Evolutionary conservation across 2,888 invertebrate species (phyloP).

Genomic region (Drosophila hamatofila): DNA sequence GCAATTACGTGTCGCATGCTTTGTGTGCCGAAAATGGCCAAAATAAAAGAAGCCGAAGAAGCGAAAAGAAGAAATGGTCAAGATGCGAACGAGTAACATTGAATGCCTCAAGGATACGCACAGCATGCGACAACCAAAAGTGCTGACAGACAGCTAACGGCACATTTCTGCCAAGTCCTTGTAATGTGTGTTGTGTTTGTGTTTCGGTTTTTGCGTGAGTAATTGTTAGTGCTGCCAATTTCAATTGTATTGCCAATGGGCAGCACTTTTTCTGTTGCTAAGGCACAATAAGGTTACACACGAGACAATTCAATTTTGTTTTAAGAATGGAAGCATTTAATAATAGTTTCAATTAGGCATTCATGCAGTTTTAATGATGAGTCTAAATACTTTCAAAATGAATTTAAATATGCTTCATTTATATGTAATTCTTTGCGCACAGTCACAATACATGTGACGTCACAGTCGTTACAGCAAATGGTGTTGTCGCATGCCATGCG

Average conservation of each 20-base stretch:
- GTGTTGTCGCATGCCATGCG: slow-evolving; percentile 19
- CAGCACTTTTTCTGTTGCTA: slow-evolving; percentile 23
- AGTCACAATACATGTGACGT: slow-evolving; percentile 31
- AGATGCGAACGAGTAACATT: slow-evolving; percentile 30
- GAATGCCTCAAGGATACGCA: slow-evolving; percentile 54
- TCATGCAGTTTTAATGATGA: neutral
- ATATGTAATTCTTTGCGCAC: neutral
- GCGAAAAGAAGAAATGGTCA: slow-evolving; percentile 30
- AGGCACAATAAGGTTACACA: slow-evolving; percentile 11
- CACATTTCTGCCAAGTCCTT: slow-evolving; percentile 42
- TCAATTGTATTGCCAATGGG: slow-evolving; percentile 18
- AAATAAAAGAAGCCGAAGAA: slow-evolving; percentile 8
- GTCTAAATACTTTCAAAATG: neutral
- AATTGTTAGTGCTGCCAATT: slow-evolving; percentile 39
- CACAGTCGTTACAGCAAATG: slow-evolving; percentile 24
- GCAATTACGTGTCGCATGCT: slow-evolving; percentile 71
- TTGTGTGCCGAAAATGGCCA: slow-evolving; percentile 46
- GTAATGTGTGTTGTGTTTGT: slow-evolving; percentile 6
- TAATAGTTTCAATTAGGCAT: neutral
- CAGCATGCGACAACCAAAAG: slow-evolving; percentile 36
- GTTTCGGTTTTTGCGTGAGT: slow-evolving; percentile 21
- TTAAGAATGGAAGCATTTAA: neutral
- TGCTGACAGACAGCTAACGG: slow-evolving; percentile 28
- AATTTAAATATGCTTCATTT: neutral
- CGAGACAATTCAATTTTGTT: neutral